A percentile compares a stretch with the other conserved stretches of the same genome.
phyloP scores from a whole-genome alignment of 2,113 vertebrate genomes.

The Prunella fulvescens region DNA sequence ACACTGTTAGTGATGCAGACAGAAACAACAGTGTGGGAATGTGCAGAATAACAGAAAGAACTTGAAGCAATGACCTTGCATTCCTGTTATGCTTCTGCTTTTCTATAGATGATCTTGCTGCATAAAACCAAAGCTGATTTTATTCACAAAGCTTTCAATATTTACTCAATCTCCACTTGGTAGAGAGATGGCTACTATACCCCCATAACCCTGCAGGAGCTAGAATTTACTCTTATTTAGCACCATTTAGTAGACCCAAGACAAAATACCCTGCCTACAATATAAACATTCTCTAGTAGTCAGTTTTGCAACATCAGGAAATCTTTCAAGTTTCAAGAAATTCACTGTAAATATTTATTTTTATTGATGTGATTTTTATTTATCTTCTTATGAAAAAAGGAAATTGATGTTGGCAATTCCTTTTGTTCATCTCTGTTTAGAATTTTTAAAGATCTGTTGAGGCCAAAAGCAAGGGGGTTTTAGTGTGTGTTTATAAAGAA shows the following conservation, averaged over 20 bases:
- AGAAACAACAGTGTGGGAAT: neutral
- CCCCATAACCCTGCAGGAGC: neutral
- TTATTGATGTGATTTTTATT: neutral
- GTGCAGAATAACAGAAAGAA: neutral
- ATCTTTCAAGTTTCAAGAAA: neutral
- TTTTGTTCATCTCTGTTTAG: neutral
- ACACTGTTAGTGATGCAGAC: neutral
- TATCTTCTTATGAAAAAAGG: neutral
- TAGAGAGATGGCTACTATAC: neutral
- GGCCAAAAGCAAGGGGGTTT: neutral
- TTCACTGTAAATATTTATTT: neutral
- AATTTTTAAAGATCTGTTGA: neutral
- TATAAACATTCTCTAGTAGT: neutral
- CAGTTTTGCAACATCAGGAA: neutral
- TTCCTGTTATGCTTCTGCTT: neutral
- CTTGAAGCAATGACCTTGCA: neutral
- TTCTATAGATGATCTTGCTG: neutral
- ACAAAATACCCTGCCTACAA: neutral
- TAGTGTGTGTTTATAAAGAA: neutral
- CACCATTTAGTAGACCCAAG: neutral
- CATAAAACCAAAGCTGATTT: neutral
- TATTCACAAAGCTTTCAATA: neutral
- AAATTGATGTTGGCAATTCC: neutral
- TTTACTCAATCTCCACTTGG: neutral
- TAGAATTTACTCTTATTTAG: neutral